These are phyloP conservation scores for Gallinago undulata DNA, from an alignment of 2,113 vertebrate genomes.

Conservation along the genomic window DNA sequence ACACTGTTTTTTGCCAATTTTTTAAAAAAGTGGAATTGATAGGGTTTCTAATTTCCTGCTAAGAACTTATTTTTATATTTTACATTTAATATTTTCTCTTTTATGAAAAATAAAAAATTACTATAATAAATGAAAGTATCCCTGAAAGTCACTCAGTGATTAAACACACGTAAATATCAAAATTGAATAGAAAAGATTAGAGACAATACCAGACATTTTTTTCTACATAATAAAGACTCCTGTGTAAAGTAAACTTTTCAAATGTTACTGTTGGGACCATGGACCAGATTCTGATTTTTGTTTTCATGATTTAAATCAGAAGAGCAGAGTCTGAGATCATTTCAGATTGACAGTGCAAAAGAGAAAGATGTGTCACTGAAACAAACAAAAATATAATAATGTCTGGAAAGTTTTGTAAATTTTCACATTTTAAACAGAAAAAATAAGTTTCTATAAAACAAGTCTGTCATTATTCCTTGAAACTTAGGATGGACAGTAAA, in stretches of 20 bases:
- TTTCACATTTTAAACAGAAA: not conserved
- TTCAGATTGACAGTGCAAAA: not conserved
- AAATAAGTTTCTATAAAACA: not conserved
- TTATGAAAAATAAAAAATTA: not conserved
- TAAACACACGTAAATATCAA: not conserved
- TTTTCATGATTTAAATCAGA: not conserved
- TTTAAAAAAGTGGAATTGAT: constrained; percentile 35
- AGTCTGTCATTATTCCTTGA: not conserved
- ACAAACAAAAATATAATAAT: not conserved
- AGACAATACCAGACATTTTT: not conserved
- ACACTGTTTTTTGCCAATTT: constrained; percentile 22
- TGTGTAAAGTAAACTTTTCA: not conserved
- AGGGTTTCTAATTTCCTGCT: constrained; percentile 27
- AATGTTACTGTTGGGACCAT: not conserved
- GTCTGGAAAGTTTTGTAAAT: not conserved
- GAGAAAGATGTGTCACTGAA: not conserved
- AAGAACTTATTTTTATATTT: constrained; percentile 11
- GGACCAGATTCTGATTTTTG: not conserved
- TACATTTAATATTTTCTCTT: not conserved
- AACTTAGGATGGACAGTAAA: not conserved
- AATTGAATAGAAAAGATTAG: not conserved
- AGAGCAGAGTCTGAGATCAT: not conserved
- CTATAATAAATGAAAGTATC: not conserved
- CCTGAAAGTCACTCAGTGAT: not conserved
- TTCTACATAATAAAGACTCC: not conserved